Evolutionary conservation across 2,888 invertebrate genomes (phyloP).

Genomic region (Acanthosoma haemorrhoidale): DNA sequence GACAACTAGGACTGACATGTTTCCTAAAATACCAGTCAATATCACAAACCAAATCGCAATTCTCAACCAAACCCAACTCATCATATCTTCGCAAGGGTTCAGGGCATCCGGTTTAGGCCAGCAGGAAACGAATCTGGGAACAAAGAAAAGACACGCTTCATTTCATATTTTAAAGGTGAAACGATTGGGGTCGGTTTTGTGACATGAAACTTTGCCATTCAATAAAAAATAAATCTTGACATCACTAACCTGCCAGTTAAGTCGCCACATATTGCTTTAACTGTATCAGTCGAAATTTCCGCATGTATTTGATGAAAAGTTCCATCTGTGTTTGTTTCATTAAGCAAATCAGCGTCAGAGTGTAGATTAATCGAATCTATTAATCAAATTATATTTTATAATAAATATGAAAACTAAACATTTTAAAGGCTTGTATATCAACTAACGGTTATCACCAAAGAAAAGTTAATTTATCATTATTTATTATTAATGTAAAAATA

Average conservation of each 20-base stretch:
- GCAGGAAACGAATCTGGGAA: conserved; percentile 48
- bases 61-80: conserved; percentile 73
- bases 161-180: no score
- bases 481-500: not conserved
- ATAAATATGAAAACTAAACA: no score
- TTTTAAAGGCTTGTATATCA: no score
- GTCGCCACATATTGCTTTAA: conserved; percentile 54
- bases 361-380: not conserved
- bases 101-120: conserved; percentile 71
- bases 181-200: no score
- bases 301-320: conserved; percentile 50
- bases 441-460: no score
- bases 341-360: not conserved
- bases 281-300: conserved; percentile 48
- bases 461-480: not conserved
- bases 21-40: conserved; percentile 73
- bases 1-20: conserved; percentile 73
- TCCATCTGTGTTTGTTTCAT: conserved; percentile 41
- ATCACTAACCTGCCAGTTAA: conserved; percentile 48
- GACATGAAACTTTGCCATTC: no score
- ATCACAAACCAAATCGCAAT: conserved; percentile 84
- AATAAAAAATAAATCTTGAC: no score
- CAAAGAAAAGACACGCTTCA: no score
- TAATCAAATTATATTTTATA: no score
- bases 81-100: conserved; percentile 86